Conservation (phyloP, 2,888 invertebrate genomes). For the Aquatica leii region DNA sequence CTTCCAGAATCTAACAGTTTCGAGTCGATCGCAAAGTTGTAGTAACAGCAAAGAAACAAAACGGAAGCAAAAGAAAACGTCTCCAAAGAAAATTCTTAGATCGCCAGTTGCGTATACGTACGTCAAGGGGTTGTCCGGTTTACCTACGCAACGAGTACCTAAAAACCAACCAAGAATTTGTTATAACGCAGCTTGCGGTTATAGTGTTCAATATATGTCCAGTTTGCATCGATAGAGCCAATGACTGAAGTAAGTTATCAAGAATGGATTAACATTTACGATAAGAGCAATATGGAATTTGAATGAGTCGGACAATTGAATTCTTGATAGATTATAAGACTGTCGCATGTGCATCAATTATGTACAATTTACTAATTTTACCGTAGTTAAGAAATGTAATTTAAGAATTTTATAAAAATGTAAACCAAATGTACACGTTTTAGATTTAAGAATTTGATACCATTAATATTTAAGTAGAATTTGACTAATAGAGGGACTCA, state of each 20-base stretch:
- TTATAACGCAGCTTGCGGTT: constrained; percentile 52
- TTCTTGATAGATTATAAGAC: constrained; percentile 21
- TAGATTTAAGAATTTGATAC: constrained; percentile 21
- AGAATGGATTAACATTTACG: constrained; percentile 12
- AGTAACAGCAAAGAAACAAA: constrained; percentile 60
- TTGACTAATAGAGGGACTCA: constrained; percentile 26
- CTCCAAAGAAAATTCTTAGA: constrained; percentile 79
- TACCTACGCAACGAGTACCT: constrained; percentile 83
- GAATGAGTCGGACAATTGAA: constrained; percentile 13
- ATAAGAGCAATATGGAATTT: constrained; percentile 25
- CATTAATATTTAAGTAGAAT: constrained; percentile 19
- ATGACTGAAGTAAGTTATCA: not conserved
- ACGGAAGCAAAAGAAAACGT: constrained; percentile 66
- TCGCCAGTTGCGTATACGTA: constrained; percentile 83
- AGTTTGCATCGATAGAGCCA: constrained; percentile 51
- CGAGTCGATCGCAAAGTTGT: constrained; percentile 71
- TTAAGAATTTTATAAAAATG: constrained; percentile 27
- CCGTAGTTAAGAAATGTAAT: constrained; percentile 4
- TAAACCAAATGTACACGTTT: constrained; percentile 24
- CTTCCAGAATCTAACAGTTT: constrained; percentile 71
- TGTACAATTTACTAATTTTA: constrained; percentile 20
- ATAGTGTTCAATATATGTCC: constrained; percentile 54
- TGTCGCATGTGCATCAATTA: constrained; percentile 19
- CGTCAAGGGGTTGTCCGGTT: constrained; percentile 80
- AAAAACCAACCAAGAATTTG: constrained; percentile 58